phyloP scores from a whole-genome alignment of 2,888 invertebrate species.

The Nebria brevicollis region DNA sequence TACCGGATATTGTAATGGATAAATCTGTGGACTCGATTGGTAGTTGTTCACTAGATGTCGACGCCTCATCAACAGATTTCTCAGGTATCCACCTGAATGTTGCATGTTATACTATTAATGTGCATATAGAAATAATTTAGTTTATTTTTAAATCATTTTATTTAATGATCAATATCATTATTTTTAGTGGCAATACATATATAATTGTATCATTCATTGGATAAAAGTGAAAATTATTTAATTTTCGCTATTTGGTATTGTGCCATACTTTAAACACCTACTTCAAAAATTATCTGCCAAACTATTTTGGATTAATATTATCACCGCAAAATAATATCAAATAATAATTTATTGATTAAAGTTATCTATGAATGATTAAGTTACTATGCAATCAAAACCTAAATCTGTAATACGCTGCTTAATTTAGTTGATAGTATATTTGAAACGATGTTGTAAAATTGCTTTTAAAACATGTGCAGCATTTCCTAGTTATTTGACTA shows the following conservation, averaged over 20 bases:
- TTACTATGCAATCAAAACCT: not conserved
- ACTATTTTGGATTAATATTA: not conserved
- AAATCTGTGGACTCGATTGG: slow-evolving; percentile 86
- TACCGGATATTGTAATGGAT: slow-evolving; percentile 73
- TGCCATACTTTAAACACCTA: not conserved
- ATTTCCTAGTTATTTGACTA: not conserved
- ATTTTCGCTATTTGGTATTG: not conserved
- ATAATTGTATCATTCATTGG: not conserved
- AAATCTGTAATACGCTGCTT: not conserved
- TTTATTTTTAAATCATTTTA: no score
- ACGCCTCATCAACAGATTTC: slow-evolving; percentile 75
- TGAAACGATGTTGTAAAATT: not conserved
- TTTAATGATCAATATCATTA: no score
- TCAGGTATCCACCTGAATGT: slow-evolving; percentile 69
- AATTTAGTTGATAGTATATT: not conserved
- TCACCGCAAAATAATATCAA: not conserved
- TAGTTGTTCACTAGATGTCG: slow-evolving; percentile 87
- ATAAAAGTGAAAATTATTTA: slow-evolving; percentile 18
- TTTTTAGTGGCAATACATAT: not conserved
- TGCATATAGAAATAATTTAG: slow-evolving; percentile 24
- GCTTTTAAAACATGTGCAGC: not conserved
- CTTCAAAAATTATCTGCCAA: not conserved
- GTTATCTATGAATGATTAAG: not conserved
- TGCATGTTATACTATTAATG: slow-evolving; percentile 4
- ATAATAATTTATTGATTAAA: not conserved